phyloP scores from a whole-genome alignment of 2,797 vertebrate species.

The Leucoraja ocellata region DNA sequence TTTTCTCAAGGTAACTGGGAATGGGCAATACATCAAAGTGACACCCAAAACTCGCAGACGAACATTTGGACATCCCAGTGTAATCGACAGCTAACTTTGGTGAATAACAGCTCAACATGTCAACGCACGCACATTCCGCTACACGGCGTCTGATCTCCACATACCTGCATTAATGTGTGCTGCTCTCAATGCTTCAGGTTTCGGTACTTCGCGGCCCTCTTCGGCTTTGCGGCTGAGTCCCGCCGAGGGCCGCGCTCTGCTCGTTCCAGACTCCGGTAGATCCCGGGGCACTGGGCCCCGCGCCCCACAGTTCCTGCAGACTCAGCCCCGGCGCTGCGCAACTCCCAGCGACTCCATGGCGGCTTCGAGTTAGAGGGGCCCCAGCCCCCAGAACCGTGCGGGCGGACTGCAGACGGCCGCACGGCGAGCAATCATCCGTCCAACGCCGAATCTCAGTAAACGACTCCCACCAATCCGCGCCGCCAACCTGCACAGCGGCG shows the following conservation, averaged over 20 bases:
- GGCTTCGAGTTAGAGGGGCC: neutral
- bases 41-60: no score
- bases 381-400: conserved; percentile 3
- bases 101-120: neutral
- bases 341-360: neutral
- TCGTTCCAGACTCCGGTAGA: neutral
- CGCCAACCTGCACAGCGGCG: neutral
- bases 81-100: neutral
- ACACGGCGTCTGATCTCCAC: neutral
- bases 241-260: neutral
- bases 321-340: neutral
- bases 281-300: conserved; percentile 32
- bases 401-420: neutral
- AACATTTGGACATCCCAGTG: neutral
- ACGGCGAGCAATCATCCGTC: neutral
- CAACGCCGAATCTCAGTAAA: no score
- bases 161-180: neutral
- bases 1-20: no score
- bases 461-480: neutral
- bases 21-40: no score
- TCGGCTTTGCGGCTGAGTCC: neutral
- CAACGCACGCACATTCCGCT: neutral
- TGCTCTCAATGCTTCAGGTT: neutral
- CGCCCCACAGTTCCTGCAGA: neutral
- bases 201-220: neutral